Percentiles rank a stretch among this genome's conserved stretches.
Conservation (phyloP, 2,113 vertebrate species). For the Acanthochromis polyacanthus region DNA sequence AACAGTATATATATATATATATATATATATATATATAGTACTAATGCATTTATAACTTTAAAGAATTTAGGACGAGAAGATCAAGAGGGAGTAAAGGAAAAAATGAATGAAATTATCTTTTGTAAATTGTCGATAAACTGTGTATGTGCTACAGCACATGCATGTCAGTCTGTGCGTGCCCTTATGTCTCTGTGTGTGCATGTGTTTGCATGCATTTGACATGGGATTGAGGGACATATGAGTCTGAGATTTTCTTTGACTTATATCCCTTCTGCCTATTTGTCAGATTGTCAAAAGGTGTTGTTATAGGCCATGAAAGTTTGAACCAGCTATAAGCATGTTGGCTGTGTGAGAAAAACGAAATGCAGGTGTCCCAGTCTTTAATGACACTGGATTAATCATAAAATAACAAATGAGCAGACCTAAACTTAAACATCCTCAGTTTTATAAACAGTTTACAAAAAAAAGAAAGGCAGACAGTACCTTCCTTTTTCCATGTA, state of each 20-base stretch:
- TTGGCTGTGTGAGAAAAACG: slow-evolving; percentile 39
- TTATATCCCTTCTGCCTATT: slow-evolving; percentile 6
- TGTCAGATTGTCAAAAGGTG: slow-evolving; percentile 36
- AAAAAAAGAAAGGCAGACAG: slow-evolving; percentile 7
- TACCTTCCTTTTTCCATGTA: background rate
- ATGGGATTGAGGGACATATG: slow-evolving; percentile 24
- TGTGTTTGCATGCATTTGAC: slow-evolving; percentile 63
- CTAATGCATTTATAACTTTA: slow-evolving; percentile 3
- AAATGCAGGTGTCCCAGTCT: background rate
- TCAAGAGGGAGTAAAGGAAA: background rate
- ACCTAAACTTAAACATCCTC: slow-evolving; percentile 3
- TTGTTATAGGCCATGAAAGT: slow-evolving; percentile 25
- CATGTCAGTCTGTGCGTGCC: slow-evolving; percentile 49
- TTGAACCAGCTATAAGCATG: slow-evolving; percentile 58
- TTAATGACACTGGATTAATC: background rate
- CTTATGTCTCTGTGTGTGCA: slow-evolving; percentile 56
- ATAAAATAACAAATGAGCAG: slow-evolving; percentile 5
- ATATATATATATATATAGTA: background rate
- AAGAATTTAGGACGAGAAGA: slow-evolving; percentile 11
- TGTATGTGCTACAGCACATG: slow-evolving; percentile 35
- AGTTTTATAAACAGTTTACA: slow-evolving; percentile 11
- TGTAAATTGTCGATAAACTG: slow-evolving; percentile 52
- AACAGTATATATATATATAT: background rate
- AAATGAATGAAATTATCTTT: slow-evolving; percentile 40
- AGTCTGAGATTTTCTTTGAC: background rate